Conservation (phyloP, 1,140 invertebrate genomes). For the Drosophila sp. region DNA sequence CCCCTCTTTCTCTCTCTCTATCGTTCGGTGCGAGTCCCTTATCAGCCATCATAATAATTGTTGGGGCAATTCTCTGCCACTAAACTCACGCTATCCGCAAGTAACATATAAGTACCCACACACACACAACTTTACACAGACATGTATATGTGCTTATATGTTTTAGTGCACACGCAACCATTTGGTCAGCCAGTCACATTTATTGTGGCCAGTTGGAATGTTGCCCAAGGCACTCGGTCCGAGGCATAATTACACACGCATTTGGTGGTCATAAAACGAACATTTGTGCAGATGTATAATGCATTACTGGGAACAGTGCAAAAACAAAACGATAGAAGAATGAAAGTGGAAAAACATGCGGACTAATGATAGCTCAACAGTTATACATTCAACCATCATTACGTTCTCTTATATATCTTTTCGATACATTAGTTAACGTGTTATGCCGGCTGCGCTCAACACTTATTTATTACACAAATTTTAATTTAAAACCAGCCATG, state of each 20-base stretch:
- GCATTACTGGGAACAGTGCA: slow-evolving; percentile 12
- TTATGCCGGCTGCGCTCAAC: too few species aligned
- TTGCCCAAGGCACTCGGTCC: slow-evolving; percentile 39
- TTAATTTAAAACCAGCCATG: too few species aligned
- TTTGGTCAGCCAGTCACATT: slow-evolving; percentile 43
- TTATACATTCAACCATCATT: slow-evolving; percentile 20
- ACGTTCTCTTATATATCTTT: too few species aligned
- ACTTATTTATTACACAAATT: neutral
- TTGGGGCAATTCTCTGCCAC: slow-evolving; percentile 68
- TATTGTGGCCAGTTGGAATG: slow-evolving; percentile 42
- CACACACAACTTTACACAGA: neutral
- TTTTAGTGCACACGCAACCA: slow-evolving; percentile 40
- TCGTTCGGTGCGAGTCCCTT: slow-evolving; percentile 56
- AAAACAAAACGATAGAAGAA: slow-evolving; percentile 1
- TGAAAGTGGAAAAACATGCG: slow-evolving; percentile 9
- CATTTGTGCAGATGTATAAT: slow-evolving; percentile 48
- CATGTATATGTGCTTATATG: neutral
- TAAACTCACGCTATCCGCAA: slow-evolving; percentile 47
- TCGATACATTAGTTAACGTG: too few species aligned
- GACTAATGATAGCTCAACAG: slow-evolving; percentile 36
- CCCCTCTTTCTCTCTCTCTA: slow-evolving; percentile 7
- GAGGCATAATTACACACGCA: slow-evolving; percentile 56
- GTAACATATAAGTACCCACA: slow-evolving; percentile 16
- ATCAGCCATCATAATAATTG: slow-evolving; percentile 76
- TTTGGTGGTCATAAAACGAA: slow-evolving; percentile 54